Base-by-base conservation (phyloP, 1,140 invertebrate species). In the Ptiloglossa arizonensis region DNA sequence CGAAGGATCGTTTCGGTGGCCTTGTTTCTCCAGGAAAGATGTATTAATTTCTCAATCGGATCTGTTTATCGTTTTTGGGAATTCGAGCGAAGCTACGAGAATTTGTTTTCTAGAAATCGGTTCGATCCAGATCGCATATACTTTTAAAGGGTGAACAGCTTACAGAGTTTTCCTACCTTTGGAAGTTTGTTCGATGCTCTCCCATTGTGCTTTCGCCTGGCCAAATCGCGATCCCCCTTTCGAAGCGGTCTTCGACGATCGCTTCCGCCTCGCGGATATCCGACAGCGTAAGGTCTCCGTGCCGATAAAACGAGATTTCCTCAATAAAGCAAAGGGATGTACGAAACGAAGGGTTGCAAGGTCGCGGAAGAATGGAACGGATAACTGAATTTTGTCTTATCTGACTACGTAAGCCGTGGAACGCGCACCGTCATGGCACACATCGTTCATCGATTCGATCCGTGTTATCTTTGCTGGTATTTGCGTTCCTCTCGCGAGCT, bases 301-400 rank as follows among this genome's bases (percentile, higher is more conserved):
- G 22, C 22, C 3, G 70, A 72, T 72, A 29, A 57, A 67, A 57
- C 13, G n/a, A 74, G 60, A 73, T 46, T 35, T 66, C 29, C 44
- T 5, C 9, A 56, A 22, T 71, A 48, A 22, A n/a, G 17, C 13
- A 8, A 11, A 22, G 41, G n/a, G 35, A 44, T 1, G 27, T 9
- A 17, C 8, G 15, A 4, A n/a, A n/a, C 5, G 0, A 50, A 32
- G 38, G 63, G 54, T 46, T 22, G 9, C 17, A 24, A 57, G 62
- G 50, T 56, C 5, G 9, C 27, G 27, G 4, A 6, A 35, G n/a
- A 41, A 48, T 15, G 13, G 44, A 24, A 22, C 15, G n/a, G 72
- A 66, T 74, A 67, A 75, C 41, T 22, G 52, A 75, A 67, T 57
- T 38, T 44, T 5, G 17, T 4, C 6, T 59, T 68, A 75, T 59